A percentile compares a stretch with the other conserved stretches of the same genome.
phyloP scores from a whole-genome alignment of 2,888 invertebrate genomes.

The Tetranychus piercei region DNA sequence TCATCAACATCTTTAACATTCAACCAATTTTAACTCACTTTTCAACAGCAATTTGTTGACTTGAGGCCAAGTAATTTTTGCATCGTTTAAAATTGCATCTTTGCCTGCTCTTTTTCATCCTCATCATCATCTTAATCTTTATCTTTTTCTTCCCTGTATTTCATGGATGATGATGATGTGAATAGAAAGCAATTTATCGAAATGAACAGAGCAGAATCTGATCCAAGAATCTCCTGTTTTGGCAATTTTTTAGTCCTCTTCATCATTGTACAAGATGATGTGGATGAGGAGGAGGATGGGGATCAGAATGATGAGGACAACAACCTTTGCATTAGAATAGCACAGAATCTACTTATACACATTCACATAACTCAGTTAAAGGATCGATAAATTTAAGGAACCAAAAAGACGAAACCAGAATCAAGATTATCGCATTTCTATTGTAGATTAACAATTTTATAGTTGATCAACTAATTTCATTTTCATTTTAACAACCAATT shows the following conservation, averaged over 20 bases:
- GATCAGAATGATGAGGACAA: neutral
- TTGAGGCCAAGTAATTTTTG: too few species aligned
- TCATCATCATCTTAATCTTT: neutral
- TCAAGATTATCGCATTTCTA: neutral
- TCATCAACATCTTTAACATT: too few species aligned
- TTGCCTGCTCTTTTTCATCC: neutral
- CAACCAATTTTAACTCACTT: too few species aligned
- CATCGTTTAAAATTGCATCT: too few species aligned
- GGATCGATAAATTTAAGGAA: constrained; percentile 1
- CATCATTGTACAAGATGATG: neutral
- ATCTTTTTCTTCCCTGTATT: neutral
- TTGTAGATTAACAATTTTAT: neutral
- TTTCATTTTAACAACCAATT: too few species aligned
- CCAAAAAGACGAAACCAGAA: neutral
- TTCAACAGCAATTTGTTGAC: too few species aligned
- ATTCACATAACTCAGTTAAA: neutral
- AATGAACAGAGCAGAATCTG: neutral
- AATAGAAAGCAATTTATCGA: neutral
- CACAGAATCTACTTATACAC: neutral
- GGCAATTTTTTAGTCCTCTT: neutral
- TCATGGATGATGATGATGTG: neutral
- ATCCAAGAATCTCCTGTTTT: neutral
- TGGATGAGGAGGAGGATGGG: neutral
- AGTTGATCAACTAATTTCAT: too few species aligned
- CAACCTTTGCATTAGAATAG: neutral